These are phyloP conservation scores for Temnothorax rugatulus DNA, from an alignment of 2,888 invertebrate genomes.

Conservation along the genomic window DNA sequence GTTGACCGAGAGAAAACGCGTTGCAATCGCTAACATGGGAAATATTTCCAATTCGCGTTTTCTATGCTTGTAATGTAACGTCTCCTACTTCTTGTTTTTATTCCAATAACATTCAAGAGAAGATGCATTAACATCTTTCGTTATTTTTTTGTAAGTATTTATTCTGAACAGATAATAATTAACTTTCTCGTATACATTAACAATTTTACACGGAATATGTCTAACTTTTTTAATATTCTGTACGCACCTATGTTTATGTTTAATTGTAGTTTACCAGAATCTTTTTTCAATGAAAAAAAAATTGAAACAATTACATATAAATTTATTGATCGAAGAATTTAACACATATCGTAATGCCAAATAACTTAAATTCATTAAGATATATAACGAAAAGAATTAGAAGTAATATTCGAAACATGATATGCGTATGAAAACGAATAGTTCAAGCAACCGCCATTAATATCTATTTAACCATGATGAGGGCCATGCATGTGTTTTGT, in stretches of 20 bases:
- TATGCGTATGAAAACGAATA: slow-evolving; percentile 2
- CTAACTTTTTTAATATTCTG: background rate
- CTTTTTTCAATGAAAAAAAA: background rate
- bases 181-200: background rate
- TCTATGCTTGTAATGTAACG: background rate
- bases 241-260: background rate
- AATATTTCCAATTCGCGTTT: background rate
- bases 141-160: background rate
- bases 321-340: background rate
- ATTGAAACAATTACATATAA: background rate
- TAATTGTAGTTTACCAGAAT: background rate
- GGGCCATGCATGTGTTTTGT: slow-evolving; percentile 12
- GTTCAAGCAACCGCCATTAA: slow-evolving; percentile 24
- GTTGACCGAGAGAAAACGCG: slow-evolving; percentile 68
- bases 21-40: slow-evolving; percentile 44
- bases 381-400: background rate
- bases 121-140: background rate
- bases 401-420: background rate
- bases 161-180: background rate
- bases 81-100: background rate
- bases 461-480: slow-evolving; percentile 38
- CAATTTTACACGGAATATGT: background rate
- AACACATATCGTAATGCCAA: background rate
- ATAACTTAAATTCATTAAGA: background rate
- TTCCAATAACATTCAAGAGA: background rate